Conservation (phyloP, 92 coral and sea anemone genomes). For the Galaxea fascicularis region DNA sequence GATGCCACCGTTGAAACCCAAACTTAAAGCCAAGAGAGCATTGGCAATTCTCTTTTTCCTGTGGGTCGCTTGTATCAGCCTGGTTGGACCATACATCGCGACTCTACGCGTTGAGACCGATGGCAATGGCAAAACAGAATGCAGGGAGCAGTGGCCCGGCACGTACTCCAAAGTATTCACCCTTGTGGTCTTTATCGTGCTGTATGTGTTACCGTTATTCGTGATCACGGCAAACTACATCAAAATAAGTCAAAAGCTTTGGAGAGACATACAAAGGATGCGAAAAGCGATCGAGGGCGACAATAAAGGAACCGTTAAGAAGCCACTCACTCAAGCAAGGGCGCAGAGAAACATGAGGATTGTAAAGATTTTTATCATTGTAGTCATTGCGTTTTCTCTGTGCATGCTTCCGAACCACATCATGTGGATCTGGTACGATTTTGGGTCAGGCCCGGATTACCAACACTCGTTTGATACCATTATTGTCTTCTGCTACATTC, state of each 20-base stretch:
- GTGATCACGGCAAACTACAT: slow-evolving; percentile 79
- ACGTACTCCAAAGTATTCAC: slow-evolving; percentile 68
- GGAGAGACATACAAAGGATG: slow-evolving; percentile 83
- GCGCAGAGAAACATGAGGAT: slow-evolving; percentile 88
- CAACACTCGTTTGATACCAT: slow-evolving; percentile 50
- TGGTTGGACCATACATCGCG: slow-evolving; percentile 78
- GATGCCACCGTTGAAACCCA: slow-evolving; percentile 80
- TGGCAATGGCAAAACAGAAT: slow-evolving; percentile 24
- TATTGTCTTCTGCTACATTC: slow-evolving; percentile 75
- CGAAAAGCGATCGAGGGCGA: slow-evolving; percentile 72
- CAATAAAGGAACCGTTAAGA: slow-evolving; percentile 54
- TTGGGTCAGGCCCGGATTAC: slow-evolving; percentile 62
- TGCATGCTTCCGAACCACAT: slow-evolving; percentile 86
- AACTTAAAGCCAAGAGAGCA: slow-evolving; percentile 69
- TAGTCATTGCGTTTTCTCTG: slow-evolving; percentile 75
- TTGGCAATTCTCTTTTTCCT: slow-evolving; percentile 50
- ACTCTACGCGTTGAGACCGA: slow-evolving; percentile 53
- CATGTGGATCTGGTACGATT: slow-evolving; percentile 92
- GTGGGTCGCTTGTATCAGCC: slow-evolving; percentile 68
- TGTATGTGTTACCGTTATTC: slow-evolving; percentile 76
- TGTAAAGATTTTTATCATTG: slow-evolving; percentile 78
- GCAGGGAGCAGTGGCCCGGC: slow-evolving; percentile 70
- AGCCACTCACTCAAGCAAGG: slow-evolving; percentile 70
- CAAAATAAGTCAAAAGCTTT: slow-evolving; percentile 77
- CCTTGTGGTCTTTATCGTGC: slow-evolving; percentile 67